Conservation (phyloP, 2,113 vertebrate species). For the Proterorhinus semilunaris region DNA sequence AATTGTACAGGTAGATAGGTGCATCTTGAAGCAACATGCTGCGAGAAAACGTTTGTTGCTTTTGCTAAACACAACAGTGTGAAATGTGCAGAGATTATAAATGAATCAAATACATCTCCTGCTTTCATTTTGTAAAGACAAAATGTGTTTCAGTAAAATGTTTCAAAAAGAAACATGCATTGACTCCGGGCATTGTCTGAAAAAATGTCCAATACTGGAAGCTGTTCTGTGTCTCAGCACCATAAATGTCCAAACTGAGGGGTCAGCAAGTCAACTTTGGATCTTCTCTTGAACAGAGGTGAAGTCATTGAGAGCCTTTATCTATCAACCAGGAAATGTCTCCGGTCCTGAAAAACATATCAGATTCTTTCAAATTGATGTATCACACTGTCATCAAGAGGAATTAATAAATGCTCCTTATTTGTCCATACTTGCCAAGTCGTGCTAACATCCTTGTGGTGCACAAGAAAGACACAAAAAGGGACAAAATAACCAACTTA, state of each 20-base stretch:
- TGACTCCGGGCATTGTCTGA: slow-evolving; percentile 15
- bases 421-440: slow-evolving; percentile 73
- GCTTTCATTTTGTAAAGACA: slow-evolving; percentile 19
- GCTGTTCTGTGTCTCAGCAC: slow-evolving; percentile 71
- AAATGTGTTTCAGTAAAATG: slow-evolving; percentile 38
- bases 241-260: slow-evolving; percentile 48
- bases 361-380: background rate
- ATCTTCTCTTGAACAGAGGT: slow-evolving; percentile 20
- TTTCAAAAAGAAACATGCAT: slow-evolving; percentile 19
- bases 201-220: slow-evolving; percentile 30
- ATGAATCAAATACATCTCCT: background rate
- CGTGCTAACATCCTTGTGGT: slow-evolving; percentile 71
- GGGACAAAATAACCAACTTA: slow-evolving; percentile 15
- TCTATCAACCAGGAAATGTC: slow-evolving; percentile 82
- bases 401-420: slow-evolving; percentile 16
- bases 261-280: slow-evolving; percentile 34
- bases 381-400: background rate
- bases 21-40: slow-evolving; percentile 63
- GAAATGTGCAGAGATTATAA: slow-evolving; percentile 27
- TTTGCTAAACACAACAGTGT: slow-evolving; percentile 41
- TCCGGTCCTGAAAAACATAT: slow-evolving; percentile 70
- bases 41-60: slow-evolving; percentile 57
- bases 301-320: slow-evolving; percentile 76
- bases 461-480: slow-evolving; percentile 58
- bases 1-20: slow-evolving; percentile 72